Conservation (phyloP, 1,140 invertebrate species). For the Aphaenogaster rudis region DNA sequence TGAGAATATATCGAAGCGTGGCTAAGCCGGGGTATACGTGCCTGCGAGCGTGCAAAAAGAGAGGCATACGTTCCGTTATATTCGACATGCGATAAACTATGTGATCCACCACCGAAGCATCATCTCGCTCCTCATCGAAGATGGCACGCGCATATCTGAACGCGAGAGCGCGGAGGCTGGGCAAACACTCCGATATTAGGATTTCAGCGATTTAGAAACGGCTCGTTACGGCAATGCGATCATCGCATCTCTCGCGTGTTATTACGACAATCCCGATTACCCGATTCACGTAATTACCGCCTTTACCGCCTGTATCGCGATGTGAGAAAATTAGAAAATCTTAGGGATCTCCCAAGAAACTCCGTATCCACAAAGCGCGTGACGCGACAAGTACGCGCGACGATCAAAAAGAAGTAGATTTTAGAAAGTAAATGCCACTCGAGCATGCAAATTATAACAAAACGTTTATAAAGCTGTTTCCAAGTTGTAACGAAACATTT, state of each 20-base stretch:
- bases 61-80: slow-evolving; percentile 55
- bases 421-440: slow-evolving; percentile 22
- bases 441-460: slow-evolving; percentile 24
- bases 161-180: slow-evolving; percentile 18
- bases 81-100: slow-evolving; percentile 60
- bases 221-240: slow-evolving; percentile 46
- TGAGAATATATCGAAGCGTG: slow-evolving; percentile 50
- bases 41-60: slow-evolving; percentile 55
- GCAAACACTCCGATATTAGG: slow-evolving; percentile 27
- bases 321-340: slow-evolving; percentile 62
- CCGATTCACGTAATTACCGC: slow-evolving; percentile 45
- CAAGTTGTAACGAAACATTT: neutral
- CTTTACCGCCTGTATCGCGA: slow-evolving; percentile 22
- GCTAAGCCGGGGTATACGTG: slow-evolving; percentile 20
- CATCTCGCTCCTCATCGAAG: slow-evolving; percentile 12
- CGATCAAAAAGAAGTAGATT: slow-evolving; percentile 34
- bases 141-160: slow-evolving; percentile 37
- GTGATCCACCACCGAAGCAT: slow-evolving; percentile 30
- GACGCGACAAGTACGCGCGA: slow-evolving; percentile 7
- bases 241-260: slow-evolving; percentile 38
- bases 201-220: slow-evolving; percentile 58
- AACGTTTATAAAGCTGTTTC: slow-evolving; percentile 6
- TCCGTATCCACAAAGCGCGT: neutral
- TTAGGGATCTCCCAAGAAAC: slow-evolving; percentile 11
- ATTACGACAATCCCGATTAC: slow-evolving; percentile 54